Conservation (phyloP, 2,797 vertebrate species). For the Coregonus sp. region DNA sequence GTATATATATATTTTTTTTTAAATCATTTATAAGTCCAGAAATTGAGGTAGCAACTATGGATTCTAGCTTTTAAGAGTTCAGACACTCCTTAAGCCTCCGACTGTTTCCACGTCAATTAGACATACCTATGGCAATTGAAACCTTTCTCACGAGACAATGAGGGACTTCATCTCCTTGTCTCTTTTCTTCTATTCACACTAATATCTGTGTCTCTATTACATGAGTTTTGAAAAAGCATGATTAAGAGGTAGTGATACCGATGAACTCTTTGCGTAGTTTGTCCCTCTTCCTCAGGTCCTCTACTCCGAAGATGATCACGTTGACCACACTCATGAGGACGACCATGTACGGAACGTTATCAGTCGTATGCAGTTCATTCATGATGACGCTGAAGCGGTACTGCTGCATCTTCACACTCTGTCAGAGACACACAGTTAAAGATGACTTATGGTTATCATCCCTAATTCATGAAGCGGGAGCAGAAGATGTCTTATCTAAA, state of each 20-base stretch:
- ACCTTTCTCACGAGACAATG: background rate
- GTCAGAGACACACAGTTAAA: constrained; percentile 5
- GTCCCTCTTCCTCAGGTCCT: constrained; percentile 78
- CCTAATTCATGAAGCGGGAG: background rate
- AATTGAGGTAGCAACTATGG: too few species aligned
- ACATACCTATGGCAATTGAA: too few species aligned
- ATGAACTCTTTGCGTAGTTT: constrained; percentile 86
- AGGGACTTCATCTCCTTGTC: background rate
- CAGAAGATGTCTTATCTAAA: background rate
- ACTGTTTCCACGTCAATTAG: too few species aligned
- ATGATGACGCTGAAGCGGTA: constrained; percentile 89
- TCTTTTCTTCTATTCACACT: background rate
- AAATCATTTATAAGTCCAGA: too few species aligned
- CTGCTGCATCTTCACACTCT: constrained; percentile 85
- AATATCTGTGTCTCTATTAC: background rate
- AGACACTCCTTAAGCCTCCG: too few species aligned
- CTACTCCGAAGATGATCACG: constrained; percentile 79
- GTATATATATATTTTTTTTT: too few species aligned
- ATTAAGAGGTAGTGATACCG: constrained; percentile 60
- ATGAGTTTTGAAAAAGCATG: background rate
- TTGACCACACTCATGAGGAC: constrained; percentile 85
- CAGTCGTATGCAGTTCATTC: constrained; percentile 79
- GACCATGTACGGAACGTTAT: constrained; percentile 81
- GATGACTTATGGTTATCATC: background rate
- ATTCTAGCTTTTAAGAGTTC: too few species aligned